Evolutionary conservation across 2,888 invertebrate genomes (phyloP), one percentile per base, ranked within the genome.

Genomic region (Timandra comae): DNA sequence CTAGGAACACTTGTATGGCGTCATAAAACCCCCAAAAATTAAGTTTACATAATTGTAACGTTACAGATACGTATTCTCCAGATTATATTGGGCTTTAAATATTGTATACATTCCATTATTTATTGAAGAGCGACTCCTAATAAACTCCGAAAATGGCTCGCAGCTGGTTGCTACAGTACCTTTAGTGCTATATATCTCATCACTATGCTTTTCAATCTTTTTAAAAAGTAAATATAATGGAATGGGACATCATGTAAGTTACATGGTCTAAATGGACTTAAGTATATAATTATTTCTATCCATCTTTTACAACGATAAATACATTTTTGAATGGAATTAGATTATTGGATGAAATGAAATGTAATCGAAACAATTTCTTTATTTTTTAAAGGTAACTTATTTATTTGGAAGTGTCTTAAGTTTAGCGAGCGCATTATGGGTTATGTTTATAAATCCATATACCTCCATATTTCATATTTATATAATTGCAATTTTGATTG

Each of bases 101-200:
- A 90, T 97, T 49, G 93, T 96, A 1, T 97, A 96, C 71, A 90
- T 97, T 50, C 96, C 97, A 1, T 84, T 97, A 52, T 97, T 95
- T 71, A 86, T 97, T 35, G 93, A 94, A 53, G 91, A 92, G 66
- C 80, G 89, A 3, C 76, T 88, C 21, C 79, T 87, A 7, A 81
- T 85, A 3, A 88, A 88, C 50, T 86, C 79, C 0, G 73, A 60
- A 25, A 77, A 73, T 22, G 82, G 88, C 3, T 90, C 91, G 19
- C 91, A 93, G 59, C 87, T 91, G 8, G 86, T 94, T n/a, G 94
- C 94, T 3, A 91, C 90, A 30, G 91, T 94, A 3, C 94, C 94
- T 0, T 75, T 94, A 27, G 90, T 90, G n/a, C 88, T 91, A 11
- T 94, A 92, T 56, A 63, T 92, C 11, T 89, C 94, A 1, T 96